Evolutionary conservation across 2,797 vertebrate genomes (phyloP), one percentile per base, ranked within the genome.

Genomic region (Euphonia xanthogaster): DNA sequence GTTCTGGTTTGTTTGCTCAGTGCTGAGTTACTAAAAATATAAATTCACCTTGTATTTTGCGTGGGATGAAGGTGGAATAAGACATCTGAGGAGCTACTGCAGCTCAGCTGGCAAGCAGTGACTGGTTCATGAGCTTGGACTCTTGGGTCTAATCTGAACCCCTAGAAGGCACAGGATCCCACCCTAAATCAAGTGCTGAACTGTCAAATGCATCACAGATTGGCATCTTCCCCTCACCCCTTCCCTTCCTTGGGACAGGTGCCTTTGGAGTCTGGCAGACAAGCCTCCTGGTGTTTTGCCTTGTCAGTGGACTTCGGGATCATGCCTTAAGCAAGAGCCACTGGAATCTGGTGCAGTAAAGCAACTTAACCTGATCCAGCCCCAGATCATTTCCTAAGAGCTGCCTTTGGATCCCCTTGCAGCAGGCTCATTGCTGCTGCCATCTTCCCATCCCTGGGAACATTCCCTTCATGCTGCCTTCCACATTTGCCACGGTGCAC

Each of bases 381-480:
- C 72, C 55, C 71, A 76, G 66, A 40, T 40, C 18, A 14, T 74
- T 74, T 67, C 65, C 78, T 19, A 30, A 63, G 61, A 74, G 77
- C 50, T 67, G 63, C 65, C 85, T 83, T 70, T 50, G 37, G 60
- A 40, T 85, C 18, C 45, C 15, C 37, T 23, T 44, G 77, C 39
- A 60, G 28, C 1, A 8, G 39, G 33, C 40, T 87, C 25, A 6
- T 3, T 76, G 44, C 65, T 77, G 79, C 79, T 42, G 73, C 83
- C 61, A 17, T 25, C 3, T 0, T 3, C 0, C 0, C 1, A 1
- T 18, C 61, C 54, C 48, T 47, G 35, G 58, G 35, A 85, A 44
- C 2, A 1, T 30, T 44, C 28, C 21, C 3, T 53, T 68, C 72
- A 31, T 7, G 39, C 67, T 45, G 33, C 71, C 44, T 63, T 53